phyloP scores from a whole-genome alignment of 2,113 vertebrate genomes.

The Paraplagusia blochii region DNA sequence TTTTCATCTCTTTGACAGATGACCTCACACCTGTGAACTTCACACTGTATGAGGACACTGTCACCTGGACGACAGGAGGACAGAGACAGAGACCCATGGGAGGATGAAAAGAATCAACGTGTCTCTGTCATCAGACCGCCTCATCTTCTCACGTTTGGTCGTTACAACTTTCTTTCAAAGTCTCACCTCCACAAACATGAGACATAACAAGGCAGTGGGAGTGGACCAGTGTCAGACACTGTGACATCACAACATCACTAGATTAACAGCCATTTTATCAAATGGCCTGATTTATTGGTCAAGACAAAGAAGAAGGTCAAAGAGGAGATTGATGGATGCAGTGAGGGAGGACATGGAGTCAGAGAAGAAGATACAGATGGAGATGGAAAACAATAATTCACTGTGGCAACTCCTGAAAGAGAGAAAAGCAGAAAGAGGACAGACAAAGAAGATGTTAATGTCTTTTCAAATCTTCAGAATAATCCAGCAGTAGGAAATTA shows the following conservation, averaged over 20 bases:
- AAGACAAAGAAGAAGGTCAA: too few relatives aligned
- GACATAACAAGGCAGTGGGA: conserved; percentile 54
- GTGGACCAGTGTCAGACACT: conserved; percentile 10
- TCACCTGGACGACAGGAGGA: not conserved
- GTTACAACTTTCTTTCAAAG: conserved; percentile 53
- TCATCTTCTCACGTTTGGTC: conserved; percentile 34
- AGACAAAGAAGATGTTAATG: too few relatives aligned
- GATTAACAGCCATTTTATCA: too few relatives aligned
- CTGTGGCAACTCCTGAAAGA: too few relatives aligned
- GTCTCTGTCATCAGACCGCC: conserved; percentile 14
- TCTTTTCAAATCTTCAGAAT: too few relatives aligned
- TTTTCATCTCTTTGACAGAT: not conserved
- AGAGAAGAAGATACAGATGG: too few relatives aligned
- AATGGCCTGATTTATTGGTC: too few relatives aligned
- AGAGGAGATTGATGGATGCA: too few relatives aligned
- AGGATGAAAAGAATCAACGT: conserved; percentile 16
- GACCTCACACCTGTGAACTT: not conserved
- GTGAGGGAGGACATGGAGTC: too few relatives aligned
- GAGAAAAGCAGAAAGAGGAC: too few relatives aligned
- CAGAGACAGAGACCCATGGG: conserved; percentile 35
- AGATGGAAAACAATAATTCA: too few relatives aligned
- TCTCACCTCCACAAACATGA: conserved; percentile 47
- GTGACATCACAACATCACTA: conserved; percentile 10
- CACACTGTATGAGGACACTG: conserved; percentile 1
- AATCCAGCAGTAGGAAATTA: too few relatives aligned